phyloP scores from a whole-genome alignment of 2,888 invertebrate genomes.

The Meghimatium bilineatum region DNA sequence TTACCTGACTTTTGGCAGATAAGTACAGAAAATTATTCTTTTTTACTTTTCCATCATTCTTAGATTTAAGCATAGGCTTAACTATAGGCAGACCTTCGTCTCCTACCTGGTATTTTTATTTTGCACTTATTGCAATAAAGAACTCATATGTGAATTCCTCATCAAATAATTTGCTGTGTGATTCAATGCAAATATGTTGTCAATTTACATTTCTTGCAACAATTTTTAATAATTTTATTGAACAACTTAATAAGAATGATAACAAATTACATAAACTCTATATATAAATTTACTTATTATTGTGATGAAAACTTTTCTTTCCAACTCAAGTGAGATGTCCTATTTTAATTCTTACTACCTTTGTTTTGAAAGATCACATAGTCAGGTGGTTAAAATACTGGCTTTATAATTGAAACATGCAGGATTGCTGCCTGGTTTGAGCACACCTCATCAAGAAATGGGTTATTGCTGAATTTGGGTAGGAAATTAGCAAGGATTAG shows the following conservation, averaged over 20 bases:
- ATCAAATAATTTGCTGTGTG: background rate
- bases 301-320: background rate
- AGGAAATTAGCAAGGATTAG: no score
- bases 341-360: background rate
- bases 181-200: constrained; percentile 17
- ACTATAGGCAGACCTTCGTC: background rate
- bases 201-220: background rate
- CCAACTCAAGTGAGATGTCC: background rate
- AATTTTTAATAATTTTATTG: background rate
- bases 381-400: no score
- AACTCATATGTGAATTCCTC: background rate
- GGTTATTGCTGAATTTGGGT: no score
- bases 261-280: background rate
- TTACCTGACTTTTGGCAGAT: background rate
- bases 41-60: background rate
- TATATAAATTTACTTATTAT: background rate
- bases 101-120: background rate
- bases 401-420: no score
- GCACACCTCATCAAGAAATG: no score
- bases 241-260: background rate
- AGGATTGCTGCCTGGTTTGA: no score
- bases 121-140: background rate
- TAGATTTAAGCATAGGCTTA: background rate
- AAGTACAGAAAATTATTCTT: background rate
- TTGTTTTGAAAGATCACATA: no score